Percentiles rank a stretch among this genome's conserved stretches.
These are phyloP conservation scores for Taeniopygia guttata DNA, from an alignment of 2,797 vertebrate genomes.

Conservation along the genomic window DNA sequence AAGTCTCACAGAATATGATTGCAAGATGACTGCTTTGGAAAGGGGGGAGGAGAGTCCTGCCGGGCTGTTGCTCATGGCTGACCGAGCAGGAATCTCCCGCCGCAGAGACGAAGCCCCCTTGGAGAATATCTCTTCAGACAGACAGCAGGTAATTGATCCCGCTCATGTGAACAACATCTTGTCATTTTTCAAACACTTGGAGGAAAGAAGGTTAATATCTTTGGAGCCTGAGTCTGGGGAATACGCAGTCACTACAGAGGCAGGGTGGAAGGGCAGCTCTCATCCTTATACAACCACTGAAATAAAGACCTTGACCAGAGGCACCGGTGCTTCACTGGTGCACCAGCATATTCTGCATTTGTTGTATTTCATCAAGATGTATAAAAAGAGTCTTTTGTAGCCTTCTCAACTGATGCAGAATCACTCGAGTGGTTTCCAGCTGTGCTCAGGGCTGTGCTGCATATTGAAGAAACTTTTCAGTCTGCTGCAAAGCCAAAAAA, in stretches of 20 bases:
- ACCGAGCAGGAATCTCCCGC: conserved; percentile 2
- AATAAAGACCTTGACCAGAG: background rate
- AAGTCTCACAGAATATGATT: background rate
- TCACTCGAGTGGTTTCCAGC: background rate
- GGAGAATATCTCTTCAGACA: conserved; percentile 16
- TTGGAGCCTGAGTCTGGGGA: background rate
- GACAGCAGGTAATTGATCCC: conserved; percentile 50
- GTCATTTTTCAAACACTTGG: background rate
- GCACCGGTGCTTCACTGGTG: background rate
- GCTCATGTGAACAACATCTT: conserved; percentile 30
- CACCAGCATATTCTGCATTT: background rate
- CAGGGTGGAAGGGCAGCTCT: background rate
- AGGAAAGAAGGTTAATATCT: conserved; percentile 12
- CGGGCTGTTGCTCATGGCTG: background rate
- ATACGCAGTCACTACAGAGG: accelerated
- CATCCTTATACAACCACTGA: background rate
- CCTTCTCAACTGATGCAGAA: background rate
- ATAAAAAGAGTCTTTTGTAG: background rate
- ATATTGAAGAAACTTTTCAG: background rate
- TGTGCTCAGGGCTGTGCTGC: background rate
- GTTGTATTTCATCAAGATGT: background rate
- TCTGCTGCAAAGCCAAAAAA: background rate
- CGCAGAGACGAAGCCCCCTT: background rate
- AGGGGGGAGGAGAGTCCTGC: conserved; percentile 10
- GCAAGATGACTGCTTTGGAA: background rate